Evolutionary conservation across 2,797 vertebrate species (phyloP), one percentile per base, ranked within the genome.

Genomic region (Acipenser transmontanus): DNA sequence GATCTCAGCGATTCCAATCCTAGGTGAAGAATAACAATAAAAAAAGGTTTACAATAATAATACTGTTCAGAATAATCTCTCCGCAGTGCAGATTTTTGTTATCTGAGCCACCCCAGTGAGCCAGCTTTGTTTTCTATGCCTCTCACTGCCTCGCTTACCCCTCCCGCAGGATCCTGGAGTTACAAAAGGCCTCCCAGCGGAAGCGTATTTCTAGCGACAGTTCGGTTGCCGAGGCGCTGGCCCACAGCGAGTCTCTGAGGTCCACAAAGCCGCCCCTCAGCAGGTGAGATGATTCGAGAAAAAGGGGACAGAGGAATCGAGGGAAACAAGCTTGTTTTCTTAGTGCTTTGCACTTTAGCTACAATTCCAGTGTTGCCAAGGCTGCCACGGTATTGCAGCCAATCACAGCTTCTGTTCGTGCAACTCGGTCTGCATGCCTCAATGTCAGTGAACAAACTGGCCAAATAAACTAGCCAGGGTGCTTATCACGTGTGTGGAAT

Each of bases 141-240:
- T 61, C 48, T 61, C 65, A 20, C 11, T 47, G 7, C 61, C 61
- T 59, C 49, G 47, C 8, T 56, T 47, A 11, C 54, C 61, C 49
- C 66, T 63, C 50, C 14, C 34, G 50, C 57, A 76, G 79, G 62
- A 68, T 76, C 49, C 61, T 62, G 13, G 72, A 79, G 59, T 65
- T 74, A 47, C 77, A 78, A 62, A 66, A 69, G 51, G 65, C 66
- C 49, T 56, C 72, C 20, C 77, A 71, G 63, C 74, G 76, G 66
- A 78, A 76, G 68, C 78, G 80, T 17, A 72, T 80, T 65, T 76
- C 75, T 70, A 82, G 77, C 63, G 78, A 84, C 74, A 80, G 82
- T 64, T 82, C 80, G 47, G 72, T 77, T 47, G 68, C 76, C 67
- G 79, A 80, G 71, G 75, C 74, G 7, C 70, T 79, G 65, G 71